These are phyloP conservation scores for Tinea trinotella DNA, from an alignment of 2,888 invertebrate species.

Conservation along the genomic window DNA sequence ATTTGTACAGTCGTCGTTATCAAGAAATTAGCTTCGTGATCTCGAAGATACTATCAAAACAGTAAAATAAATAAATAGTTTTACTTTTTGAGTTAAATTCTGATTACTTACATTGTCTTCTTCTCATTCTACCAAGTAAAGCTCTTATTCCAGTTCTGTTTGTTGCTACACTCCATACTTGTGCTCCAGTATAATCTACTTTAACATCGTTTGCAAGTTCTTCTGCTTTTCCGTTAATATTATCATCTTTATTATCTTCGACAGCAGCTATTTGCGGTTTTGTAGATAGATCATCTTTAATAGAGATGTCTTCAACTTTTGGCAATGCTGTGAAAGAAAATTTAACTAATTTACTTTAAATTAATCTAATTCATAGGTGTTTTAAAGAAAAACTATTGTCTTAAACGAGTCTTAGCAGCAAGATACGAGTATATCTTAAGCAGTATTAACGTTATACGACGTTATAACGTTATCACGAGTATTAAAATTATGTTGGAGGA, in stretches of 20 bases:
- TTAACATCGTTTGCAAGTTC: conserved; percentile 24
- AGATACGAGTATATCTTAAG: no score
- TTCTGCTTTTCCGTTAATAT: neutral
- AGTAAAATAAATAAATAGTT: no score
- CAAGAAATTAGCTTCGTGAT: no score
- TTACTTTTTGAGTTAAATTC: no score
- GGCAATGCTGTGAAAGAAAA: neutral
- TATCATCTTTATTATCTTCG: neutral
- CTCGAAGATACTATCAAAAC: no score
- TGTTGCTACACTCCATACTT: conserved; percentile 79
- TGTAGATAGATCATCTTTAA: neutral
- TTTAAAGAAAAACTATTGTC: no score
- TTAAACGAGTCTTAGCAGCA: no score
- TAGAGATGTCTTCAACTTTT: neutral
- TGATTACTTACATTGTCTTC: conserved; percentile 57
- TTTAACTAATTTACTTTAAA: neutral
- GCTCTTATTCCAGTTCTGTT: conserved; percentile 58
- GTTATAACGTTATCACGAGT: no score
- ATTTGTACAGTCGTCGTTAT: neutral
- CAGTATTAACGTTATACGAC: no score
- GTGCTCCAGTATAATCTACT: conserved; percentile 81
- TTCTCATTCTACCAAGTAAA: conserved; percentile 41
- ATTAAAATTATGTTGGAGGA: no score
- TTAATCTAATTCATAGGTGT: no score
- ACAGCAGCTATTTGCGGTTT: neutral